Evolutionary conservation across 2,113 vertebrate genomes (phyloP), one percentile per base, ranked within the genome.

Genomic region (Ptychochromis oligacanthus): DNA sequence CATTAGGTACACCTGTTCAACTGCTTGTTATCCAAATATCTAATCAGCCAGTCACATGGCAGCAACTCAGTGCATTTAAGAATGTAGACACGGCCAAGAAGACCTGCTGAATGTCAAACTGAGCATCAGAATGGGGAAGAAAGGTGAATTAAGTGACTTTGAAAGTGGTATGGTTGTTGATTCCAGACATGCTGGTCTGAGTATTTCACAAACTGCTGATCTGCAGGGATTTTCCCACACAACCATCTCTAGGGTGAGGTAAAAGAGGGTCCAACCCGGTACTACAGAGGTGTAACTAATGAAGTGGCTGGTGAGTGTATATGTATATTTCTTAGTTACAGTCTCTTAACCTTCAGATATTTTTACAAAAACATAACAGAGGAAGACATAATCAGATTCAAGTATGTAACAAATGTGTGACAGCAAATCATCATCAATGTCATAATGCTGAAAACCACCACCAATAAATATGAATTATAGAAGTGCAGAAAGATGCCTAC

Each of bases 1-100:
- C 49, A 49, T 49, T 46, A 49, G 24, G 0, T 17, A 49, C 46
- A 49, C 14, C 43, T 46, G 43, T 15, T 0, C 0, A 18, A 14
- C 49, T 70, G 64, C 24, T 46, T 26, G 14, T 11, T 26, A 46
- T 5, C 17, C 22, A 46, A 26, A 67, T 2, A 46, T 46, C 14
- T 18, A 26, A 46, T 46, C 46, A 0, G 0, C 9, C 64, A 70
- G 12, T 70, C 40, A 18, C 49, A 70, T 70, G 64, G 22, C 64
- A 70, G 5, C 3, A 0, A 70, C 22, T 70, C 40, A 26, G 28
- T 11, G 15, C 24, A 67, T 49, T 46, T 28, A 67, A 22, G 14
- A 0, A 67, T 67, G 38, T 24, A 67, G 64, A 70, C 24, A 49
- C 28, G 40, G 22, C 49, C 10, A 40, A 40, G 40, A 40, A 1